These are phyloP conservation scores for Lagopus leucura DNA, from an alignment of 2,113 vertebrate genomes.

Conservation along the genomic window DNA sequence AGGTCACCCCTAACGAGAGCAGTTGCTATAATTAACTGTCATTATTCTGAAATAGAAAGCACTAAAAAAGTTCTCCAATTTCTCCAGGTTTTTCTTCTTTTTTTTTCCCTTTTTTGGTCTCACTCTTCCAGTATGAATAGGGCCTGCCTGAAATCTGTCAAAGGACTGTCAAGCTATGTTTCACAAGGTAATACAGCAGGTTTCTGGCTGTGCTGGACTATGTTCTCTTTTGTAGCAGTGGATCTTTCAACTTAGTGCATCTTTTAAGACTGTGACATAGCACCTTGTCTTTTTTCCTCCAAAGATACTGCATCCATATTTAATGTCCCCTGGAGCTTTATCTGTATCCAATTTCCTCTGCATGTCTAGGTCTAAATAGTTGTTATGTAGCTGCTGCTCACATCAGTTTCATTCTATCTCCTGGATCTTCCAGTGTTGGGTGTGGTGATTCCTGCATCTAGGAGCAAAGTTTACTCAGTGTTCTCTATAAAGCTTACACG, in stretches of 20 bases:
- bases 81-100: fast-evolving
- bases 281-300: neutral
- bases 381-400: neutral
- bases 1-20: neutral
- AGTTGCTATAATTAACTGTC: slow-evolving; percentile 51
- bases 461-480: neutral
- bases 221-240: neutral
- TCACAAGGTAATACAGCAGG: neutral
- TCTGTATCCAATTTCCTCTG: slow-evolving; percentile 3
- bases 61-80: neutral
- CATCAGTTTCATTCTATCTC: neutral
- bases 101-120: neutral
- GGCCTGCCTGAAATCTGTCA: neutral
- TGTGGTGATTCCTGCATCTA: neutral
- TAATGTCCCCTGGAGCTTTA: neutral
- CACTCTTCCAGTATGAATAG: neutral
- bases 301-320: neutral
- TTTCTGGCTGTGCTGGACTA: neutral
- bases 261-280: neutral
- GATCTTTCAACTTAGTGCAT: neutral
- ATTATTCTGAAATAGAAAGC: slow-evolving; percentile 26
- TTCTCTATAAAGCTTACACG: neutral
- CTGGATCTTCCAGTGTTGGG: neutral
- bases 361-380: neutral
- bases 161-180: neutral